phyloP scores from a whole-genome alignment of 2,113 vertebrate genomes.

The Rhabdomys dilectus region DNA sequence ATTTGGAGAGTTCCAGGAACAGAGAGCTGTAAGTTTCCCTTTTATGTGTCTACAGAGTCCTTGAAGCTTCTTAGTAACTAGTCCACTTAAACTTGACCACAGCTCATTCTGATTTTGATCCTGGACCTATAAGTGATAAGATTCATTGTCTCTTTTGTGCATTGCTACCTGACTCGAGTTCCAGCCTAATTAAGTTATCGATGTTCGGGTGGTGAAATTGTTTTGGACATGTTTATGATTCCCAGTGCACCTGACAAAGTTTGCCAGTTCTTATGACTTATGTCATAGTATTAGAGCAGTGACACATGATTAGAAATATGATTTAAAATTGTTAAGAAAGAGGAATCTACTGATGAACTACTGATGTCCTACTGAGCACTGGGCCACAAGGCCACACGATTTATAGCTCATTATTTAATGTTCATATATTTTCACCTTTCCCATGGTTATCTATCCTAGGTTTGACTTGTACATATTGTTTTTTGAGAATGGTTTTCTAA shows the following conservation, averaged over 20 bases:
- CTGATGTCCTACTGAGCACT: not conserved
- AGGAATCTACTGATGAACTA: not conserved
- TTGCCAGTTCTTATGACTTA: not conserved
- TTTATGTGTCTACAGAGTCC: accelerated
- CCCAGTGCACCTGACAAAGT: not conserved
- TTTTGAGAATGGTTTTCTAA: not conserved
- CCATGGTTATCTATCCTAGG: not conserved
- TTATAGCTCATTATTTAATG: not conserved
- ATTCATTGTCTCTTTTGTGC: not conserved
- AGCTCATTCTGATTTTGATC: not conserved
- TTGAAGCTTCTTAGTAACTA: not conserved
- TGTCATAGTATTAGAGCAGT: not conserved
- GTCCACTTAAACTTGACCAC: not conserved
- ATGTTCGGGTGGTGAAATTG: not conserved
- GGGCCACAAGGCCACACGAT: too few relatives aligned
- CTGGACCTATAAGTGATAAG: not conserved
- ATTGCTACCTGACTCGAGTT: not conserved
- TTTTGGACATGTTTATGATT: not conserved
- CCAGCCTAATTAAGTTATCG: not conserved
- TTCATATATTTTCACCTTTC: not conserved
- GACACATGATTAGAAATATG: not conserved
- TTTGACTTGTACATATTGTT: not conserved
- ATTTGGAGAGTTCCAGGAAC: too few relatives aligned
- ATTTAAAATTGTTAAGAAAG: not conserved
- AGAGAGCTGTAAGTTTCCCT: too few relatives aligned